Evolutionary conservation across 2,888 invertebrate species (phyloP).

Genomic region (Leucania comma): DNA sequence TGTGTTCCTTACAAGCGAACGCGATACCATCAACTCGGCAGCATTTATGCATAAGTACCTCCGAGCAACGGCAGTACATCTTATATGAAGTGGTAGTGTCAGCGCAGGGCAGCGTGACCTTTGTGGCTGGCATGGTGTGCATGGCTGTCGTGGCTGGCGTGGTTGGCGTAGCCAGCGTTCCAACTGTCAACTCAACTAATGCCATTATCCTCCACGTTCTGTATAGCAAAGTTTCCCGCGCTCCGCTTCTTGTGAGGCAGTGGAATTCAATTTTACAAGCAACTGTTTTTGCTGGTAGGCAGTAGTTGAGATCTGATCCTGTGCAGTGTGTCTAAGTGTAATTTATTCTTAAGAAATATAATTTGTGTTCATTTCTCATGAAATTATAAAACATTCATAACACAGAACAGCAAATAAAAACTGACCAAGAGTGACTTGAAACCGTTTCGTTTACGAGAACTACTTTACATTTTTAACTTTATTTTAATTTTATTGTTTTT

Average conservation of each 20-base stretch:
- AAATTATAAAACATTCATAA: neutral
- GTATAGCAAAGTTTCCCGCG: conserved; percentile 26
- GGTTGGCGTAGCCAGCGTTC: no score
- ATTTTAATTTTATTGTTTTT: no score
- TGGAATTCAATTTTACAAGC: conserved; percentile 51
- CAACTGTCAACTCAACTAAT: conserved; percentile 35
- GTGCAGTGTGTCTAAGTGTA: neutral
- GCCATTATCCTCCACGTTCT: conserved; percentile 25
- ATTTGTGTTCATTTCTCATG: neutral
- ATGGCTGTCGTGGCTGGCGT: neutral
- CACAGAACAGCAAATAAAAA: no score
- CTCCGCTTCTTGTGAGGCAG: conserved; percentile 35
- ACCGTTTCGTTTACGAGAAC: no score
- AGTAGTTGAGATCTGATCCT: conserved; percentile 12
- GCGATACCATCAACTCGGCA: conserved; percentile 3
- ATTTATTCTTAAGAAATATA: neutral
- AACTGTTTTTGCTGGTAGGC: conserved; percentile 26
- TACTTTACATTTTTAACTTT: no score
- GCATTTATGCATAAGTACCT: conserved; percentile 20
- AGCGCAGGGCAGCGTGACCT: neutral
- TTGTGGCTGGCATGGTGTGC: neutral
- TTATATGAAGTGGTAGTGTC: conserved; percentile 22
- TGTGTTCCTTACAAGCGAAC: neutral
- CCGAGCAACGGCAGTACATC: conserved; percentile 5
- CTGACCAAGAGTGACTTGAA: no score